phyloP scores from a whole-genome alignment of 2,797 vertebrate genomes.

The Pogoniulus pusillus region DNA sequence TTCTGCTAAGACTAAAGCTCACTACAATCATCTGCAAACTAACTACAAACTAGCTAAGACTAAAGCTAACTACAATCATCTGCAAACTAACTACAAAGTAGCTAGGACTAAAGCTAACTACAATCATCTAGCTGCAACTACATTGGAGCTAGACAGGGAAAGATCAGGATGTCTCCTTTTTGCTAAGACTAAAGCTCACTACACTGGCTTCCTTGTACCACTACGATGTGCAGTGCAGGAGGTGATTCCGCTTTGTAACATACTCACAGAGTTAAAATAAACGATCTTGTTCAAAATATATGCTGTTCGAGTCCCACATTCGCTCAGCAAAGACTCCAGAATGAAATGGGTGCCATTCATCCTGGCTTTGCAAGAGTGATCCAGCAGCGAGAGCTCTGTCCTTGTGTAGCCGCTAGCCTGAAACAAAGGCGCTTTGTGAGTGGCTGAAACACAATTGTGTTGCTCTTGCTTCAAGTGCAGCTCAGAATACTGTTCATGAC shows the following conservation, averaged over 20 bases:
- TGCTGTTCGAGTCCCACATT: constrained; percentile 82
- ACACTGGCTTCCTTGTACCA: background rate
- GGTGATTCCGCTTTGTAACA: background rate
- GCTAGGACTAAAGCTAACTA: too few species aligned
- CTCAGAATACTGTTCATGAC: background rate
- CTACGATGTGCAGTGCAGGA: background rate
- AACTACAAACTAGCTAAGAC: too few species aligned
- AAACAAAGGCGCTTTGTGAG: constrained; percentile 38
- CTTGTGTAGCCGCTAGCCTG: constrained; percentile 84
- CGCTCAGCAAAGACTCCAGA: constrained; percentile 85
- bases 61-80: too few species aligned
- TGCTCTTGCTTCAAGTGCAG: background rate
- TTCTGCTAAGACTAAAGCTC: too few species aligned
- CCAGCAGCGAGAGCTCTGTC: constrained; percentile 88
- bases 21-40: too few species aligned
- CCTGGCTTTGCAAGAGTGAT: constrained; percentile 89
- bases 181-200: background rate
- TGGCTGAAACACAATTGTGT: background rate
- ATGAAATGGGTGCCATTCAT: constrained; percentile 93
- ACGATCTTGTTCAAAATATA: constrained; percentile 74
- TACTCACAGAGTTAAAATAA: constrained; percentile 93
- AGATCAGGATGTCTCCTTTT: too few species aligned
- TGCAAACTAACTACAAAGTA: too few species aligned
- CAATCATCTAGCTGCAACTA: too few species aligned
- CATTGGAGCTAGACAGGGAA: too few species aligned